These are phyloP conservation scores for Campoplex capitator DNA, from an alignment of 2,888 invertebrate genomes.

Conservation along the genomic window DNA sequence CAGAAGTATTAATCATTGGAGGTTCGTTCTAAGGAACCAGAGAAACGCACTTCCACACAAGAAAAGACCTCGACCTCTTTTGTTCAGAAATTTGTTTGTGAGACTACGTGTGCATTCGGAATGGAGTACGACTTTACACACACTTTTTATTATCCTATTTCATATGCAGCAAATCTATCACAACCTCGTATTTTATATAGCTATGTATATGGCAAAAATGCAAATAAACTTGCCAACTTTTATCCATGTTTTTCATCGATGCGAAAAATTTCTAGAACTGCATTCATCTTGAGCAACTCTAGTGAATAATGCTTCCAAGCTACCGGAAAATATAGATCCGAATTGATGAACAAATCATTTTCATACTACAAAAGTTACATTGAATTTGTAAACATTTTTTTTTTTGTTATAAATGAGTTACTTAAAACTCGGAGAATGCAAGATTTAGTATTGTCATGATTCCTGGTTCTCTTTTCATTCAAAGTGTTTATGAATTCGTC, in stretches of 20 bases:
- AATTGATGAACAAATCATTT: neutral
- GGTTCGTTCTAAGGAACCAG: slow-evolving; percentile 22
- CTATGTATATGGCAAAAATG: too few species aligned
- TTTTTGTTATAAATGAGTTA: neutral
- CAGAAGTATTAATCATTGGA: slow-evolving; percentile 1
- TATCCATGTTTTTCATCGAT: neutral
- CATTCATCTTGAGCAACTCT: slow-evolving; percentile 23
- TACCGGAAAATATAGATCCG: neutral
- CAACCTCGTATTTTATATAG: neutral
- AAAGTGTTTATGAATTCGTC: too few species aligned
- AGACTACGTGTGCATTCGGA: neutral
- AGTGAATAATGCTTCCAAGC: slow-evolving; percentile 1
- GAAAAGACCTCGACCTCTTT: slow-evolving; percentile 10
- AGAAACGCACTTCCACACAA: slow-evolving; percentile 18
- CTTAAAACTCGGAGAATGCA: neutral
- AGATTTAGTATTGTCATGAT: too few species aligned
- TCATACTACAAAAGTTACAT: neutral
- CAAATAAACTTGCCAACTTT: slow-evolving; percentile 20
- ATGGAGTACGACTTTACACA: slow-evolving; percentile 5
- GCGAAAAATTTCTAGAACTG: slow-evolving; percentile 8
- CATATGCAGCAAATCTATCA: slow-evolving; percentile 13
- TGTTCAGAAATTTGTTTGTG: neutral
- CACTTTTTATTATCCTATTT: slow-evolving; percentile 6
- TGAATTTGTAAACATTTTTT: neutral
- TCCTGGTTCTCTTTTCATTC: too few species aligned